These are phyloP conservation scores for Thalassaphorura encarpata DNA, from an alignment of 1,140 invertebrate species.

Conservation along the genomic window DNA sequence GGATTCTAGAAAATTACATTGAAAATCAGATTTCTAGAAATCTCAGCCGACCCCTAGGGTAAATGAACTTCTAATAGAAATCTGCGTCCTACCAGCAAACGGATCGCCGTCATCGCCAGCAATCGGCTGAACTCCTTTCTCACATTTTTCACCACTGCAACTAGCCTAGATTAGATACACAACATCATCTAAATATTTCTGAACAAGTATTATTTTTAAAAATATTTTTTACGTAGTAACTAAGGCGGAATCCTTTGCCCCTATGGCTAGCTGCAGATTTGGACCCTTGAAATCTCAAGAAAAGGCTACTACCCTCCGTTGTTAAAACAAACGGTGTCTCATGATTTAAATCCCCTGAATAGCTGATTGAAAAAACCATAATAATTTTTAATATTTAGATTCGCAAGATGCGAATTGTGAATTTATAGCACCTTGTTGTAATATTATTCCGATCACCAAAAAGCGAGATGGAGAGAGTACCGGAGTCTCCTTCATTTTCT, in stretches of 20 bases:
- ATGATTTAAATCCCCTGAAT: conserved; percentile 4
- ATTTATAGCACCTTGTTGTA: too few species aligned
- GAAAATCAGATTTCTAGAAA: background rate
- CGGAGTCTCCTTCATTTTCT: background rate
- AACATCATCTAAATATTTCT: background rate
- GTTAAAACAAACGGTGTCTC: background rate
- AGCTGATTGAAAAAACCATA: too few species aligned
- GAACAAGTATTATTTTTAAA: background rate
- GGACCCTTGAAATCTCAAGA: background rate
- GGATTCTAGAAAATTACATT: background rate
- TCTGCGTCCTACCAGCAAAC: too few species aligned
- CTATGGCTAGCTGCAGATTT: background rate
- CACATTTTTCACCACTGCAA: too few species aligned
- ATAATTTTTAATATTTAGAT: too few species aligned
- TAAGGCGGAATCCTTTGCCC: background rate
- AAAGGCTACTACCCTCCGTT: background rate
- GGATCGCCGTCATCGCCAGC: too few species aligned
- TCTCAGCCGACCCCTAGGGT: too few species aligned
- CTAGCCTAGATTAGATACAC: too few species aligned
- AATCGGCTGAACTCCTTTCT: too few species aligned
- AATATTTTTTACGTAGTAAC: background rate
- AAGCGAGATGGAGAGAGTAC: background rate
- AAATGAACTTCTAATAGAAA: too few species aligned
- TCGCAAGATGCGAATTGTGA: too few species aligned
- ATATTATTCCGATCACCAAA: background rate